Percentiles rank a stretch among this genome's conserved stretches.
Conservation (phyloP, 37 sponge, comb jelly and placozoan species). For the Beroe ovata region DNA sequence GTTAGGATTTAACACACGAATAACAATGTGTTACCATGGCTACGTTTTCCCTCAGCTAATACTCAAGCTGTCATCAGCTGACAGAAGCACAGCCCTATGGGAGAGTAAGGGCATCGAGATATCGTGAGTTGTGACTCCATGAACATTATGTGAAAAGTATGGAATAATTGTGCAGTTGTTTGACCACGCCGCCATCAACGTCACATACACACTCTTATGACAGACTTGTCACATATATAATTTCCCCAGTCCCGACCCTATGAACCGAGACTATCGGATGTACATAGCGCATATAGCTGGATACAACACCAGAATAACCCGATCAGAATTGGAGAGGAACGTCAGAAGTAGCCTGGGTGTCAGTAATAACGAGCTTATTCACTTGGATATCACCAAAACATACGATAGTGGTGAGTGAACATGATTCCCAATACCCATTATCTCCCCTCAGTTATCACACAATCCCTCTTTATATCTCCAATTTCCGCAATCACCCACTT, state of each 20-base stretch:
- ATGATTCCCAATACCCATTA: no score
- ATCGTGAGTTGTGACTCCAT: no score
- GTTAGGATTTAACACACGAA: no score
- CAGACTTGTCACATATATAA: no score
- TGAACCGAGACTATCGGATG: not conserved
- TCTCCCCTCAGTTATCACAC: not conserved
- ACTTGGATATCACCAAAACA: not conserved
- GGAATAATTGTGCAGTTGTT: no score
- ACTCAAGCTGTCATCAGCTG: not conserved
- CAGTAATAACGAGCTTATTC: not conserved
- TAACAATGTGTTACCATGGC: no score
- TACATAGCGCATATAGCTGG: not conserved
- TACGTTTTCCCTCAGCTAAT: not conserved
- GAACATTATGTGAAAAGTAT: no score
- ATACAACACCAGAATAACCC: constrained; percentile 27
- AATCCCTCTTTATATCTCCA: not conserved
- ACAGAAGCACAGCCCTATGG: not conserved
- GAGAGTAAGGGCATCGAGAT: not conserved
- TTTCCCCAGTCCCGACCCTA: not conserved
- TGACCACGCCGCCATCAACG: no score
- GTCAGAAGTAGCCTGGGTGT: not conserved
- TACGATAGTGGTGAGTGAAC: constrained; percentile 51
- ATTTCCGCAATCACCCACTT: not conserved
- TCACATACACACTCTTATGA: no score
- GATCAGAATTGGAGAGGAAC: not conserved